Evolutionary conservation across 2,797 vertebrate genomes (phyloP).

Genomic region (Thamnophis elegans): DNA sequence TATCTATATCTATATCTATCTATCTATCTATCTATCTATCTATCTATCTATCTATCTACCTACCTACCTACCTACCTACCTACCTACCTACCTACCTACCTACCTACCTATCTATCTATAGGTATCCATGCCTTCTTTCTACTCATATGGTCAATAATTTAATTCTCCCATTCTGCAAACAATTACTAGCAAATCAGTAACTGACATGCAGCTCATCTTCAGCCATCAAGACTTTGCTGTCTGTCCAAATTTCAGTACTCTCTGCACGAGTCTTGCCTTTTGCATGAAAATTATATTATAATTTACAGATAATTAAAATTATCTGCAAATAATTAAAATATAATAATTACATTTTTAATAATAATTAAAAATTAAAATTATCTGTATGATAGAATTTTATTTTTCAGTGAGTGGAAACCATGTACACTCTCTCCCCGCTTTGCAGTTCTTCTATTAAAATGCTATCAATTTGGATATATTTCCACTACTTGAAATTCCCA

Average conservation of each 20-base stretch:
- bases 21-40: too few relatives aligned
- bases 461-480: not conserved
- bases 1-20: too few relatives aligned
- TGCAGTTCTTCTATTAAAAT: not conserved
- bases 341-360: too few relatives aligned
- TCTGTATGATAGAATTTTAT: not conserved
- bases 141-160: rapidly evolving
- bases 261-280: not conserved
- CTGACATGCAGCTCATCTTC: not conserved
- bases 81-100: too few relatives aligned
- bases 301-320: too few relatives aligned
- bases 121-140: rapidly evolving
- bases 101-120: too few relatives aligned
- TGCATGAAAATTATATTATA: not conserved
- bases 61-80: too few relatives aligned
- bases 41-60: too few relatives aligned
- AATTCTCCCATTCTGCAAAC: rapidly evolving
- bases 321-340: too few relatives aligned
- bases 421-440: not conserved
- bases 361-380: not conserved
- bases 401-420: not conserved
- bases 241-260: not conserved
- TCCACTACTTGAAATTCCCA: not conserved
- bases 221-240: not conserved
- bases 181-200: not conserved